Percentiles rank a stretch among this genome's conserved stretches.
Conservation (phyloP, 2,888 invertebrate species). For the Yponomeuta cagnagella region DNA sequence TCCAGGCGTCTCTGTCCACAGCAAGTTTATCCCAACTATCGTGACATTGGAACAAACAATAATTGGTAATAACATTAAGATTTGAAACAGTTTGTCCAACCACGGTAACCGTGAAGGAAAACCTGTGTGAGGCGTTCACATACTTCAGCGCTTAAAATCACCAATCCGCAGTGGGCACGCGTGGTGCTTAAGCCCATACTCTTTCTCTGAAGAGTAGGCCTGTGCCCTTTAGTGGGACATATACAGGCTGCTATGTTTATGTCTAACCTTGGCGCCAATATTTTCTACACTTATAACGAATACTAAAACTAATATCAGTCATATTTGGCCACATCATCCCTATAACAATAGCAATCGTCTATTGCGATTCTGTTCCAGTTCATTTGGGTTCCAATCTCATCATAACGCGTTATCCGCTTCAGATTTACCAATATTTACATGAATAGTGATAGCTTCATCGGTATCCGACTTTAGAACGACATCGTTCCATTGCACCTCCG, state of each 20-base stretch:
- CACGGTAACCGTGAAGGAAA: too few species aligned
- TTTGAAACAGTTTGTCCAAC: too few species aligned
- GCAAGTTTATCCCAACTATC: too few species aligned
- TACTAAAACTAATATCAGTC: slow-evolving; percentile 23
- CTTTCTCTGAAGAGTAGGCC: too few species aligned
- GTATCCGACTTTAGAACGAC: slow-evolving; percentile 61
- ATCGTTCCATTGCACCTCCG: slow-evolving; percentile 68
- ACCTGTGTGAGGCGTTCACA: too few species aligned
- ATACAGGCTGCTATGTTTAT: not conserved
- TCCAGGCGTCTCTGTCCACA: too few species aligned
- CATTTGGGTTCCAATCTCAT: slow-evolving; percentile 13
- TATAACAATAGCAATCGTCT: slow-evolving; percentile 8
- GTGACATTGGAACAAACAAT: too few species aligned
- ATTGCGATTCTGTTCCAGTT: slow-evolving; percentile 7
- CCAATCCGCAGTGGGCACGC: too few species aligned
- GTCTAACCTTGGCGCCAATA: not conserved
- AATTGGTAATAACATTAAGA: too few species aligned
- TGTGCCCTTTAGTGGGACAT: too few species aligned
- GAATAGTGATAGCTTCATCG: slow-evolving; percentile 67
- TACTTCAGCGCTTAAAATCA: too few species aligned
- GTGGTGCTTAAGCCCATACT: too few species aligned
- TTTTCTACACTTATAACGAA: slow-evolving; percentile 12
- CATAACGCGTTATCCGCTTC: slow-evolving; percentile 16
- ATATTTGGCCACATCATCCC: slow-evolving; percentile 19
- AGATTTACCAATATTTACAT: slow-evolving; percentile 63